These are phyloP conservation scores for Strigamia crassipes DNA, from an alignment of 2,888 invertebrate species.

Conservation along the genomic window DNA sequence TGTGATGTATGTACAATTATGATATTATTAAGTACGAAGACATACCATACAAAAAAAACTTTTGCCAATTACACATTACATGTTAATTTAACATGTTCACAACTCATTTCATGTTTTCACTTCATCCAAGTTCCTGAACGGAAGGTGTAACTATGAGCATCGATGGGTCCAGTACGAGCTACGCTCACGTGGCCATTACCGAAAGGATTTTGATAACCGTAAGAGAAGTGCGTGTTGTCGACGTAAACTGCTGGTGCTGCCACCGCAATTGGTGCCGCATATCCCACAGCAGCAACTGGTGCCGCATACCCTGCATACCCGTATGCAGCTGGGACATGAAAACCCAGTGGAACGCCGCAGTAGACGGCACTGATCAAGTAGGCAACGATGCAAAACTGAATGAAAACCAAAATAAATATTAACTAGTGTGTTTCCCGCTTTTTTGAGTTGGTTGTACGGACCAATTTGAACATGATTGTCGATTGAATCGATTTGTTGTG, in stretches of 20 bases:
- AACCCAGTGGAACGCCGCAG: slow-evolving; percentile 12
- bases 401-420: neutral
- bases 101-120: neutral
- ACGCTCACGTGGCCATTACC: slow-evolving; percentile 40
- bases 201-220: slow-evolving; percentile 43
- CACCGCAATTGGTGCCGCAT: neutral
- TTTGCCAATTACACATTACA: neutral
- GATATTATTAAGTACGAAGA: slow-evolving; percentile 13
- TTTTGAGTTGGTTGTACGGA: neutral
- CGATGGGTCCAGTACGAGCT: slow-evolving; percentile 42
- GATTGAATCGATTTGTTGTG: neutral
- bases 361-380: neutral
- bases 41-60: neutral
- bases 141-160: slow-evolving; percentile 42
- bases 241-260: slow-evolving; percentile 20
- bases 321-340: neutral
- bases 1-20: slow-evolving; percentile 41
- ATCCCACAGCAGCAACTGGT: neutral
- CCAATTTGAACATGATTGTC: slow-evolving; percentile 6
- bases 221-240: slow-evolving; percentile 43
- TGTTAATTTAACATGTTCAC: neutral
- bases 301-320: neutral
- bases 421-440: neutral
- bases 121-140: slow-evolving; percentile 37
- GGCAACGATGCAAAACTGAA: slow-evolving; percentile 30